A percentile compares a stretch with the other conserved stretches of the same genome.
These are phyloP conservation scores for Pocillopora verrucosa DNA, from an alignment of 64 coral and sea anemone species.

Conservation along the genomic window DNA sequence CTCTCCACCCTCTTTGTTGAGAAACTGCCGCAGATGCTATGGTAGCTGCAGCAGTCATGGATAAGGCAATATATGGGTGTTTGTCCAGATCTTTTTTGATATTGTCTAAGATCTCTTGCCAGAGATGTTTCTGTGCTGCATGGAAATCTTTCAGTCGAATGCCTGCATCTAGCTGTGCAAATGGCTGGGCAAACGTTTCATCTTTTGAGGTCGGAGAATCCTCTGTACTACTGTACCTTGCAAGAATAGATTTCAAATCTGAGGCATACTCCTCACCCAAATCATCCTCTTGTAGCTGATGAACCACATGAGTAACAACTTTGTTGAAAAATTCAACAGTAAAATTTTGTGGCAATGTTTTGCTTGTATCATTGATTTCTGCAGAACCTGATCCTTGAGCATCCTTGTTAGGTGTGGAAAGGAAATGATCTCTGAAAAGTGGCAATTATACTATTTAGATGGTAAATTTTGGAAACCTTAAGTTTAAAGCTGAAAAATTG, in stretches of 20 bases:
- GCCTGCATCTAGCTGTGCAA: background rate
- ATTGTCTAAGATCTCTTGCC: constrained; percentile 86
- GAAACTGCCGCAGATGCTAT: constrained; percentile 87
- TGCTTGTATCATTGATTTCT: background rate
- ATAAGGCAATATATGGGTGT: constrained; percentile 73
- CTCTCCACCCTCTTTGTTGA: constrained; percentile 65
- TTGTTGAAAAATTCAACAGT: constrained; percentile 17
- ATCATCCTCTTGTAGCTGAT: constrained; percentile 28
- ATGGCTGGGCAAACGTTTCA: background rate
- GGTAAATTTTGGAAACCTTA: too few relatives aligned
- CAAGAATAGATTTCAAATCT: constrained; percentile 23
- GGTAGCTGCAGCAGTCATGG: constrained; percentile 77
- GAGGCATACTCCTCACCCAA: constrained; percentile 14
- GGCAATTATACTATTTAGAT: background rate
- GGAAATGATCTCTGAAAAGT: constrained; percentile 31
- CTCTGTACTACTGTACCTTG: background rate
- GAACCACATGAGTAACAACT: constrained; percentile 12
- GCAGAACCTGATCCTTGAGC: background rate
- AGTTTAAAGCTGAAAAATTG: too few relatives aligned
- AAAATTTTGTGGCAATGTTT: background rate
- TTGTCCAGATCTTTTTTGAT: constrained; percentile 87
- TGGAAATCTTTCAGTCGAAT: constrained; percentile 18
- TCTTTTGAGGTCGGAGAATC: background rate
- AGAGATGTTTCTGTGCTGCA: constrained; percentile 38
- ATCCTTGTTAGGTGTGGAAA: background rate